phyloP scores from a whole-genome alignment of 2,113 vertebrate species.

The Notarius quadriscutis region DNA sequence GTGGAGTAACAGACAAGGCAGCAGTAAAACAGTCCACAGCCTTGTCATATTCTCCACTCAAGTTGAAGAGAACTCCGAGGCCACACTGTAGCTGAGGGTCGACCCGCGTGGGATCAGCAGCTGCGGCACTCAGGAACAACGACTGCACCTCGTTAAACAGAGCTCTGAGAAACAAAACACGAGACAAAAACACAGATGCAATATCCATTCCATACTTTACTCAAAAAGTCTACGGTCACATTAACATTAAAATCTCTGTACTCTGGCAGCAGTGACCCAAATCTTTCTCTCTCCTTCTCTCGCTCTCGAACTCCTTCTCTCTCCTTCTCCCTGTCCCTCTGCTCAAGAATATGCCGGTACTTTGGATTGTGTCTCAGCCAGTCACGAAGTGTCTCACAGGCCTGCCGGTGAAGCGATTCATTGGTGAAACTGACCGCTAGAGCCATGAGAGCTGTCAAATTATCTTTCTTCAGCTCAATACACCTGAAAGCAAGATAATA shows the following conservation, averaged over 20 bases:
- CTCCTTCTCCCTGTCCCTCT: constrained; percentile 63
- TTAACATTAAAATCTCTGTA: constrained; percentile 70
- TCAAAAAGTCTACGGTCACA: neutral
- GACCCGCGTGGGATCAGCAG: constrained; percentile 79
- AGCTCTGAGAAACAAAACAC: constrained; percentile 69
- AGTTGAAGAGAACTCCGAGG: constrained; percentile 95
- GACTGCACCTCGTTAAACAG: constrained; percentile 90
- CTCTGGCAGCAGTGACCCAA: constrained; percentile 91
- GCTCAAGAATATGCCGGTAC: constrained; percentile 80
- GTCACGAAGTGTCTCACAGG: constrained; percentile 90
- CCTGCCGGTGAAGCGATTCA: constrained; percentile 94
- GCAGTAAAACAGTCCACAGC: constrained; percentile 96
- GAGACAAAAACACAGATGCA: neutral
- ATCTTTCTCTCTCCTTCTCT: constrained; percentile 77
- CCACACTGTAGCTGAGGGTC: constrained; percentile 97
- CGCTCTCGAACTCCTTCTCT: constrained; percentile 52
- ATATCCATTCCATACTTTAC: neutral
- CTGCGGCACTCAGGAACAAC: constrained; percentile 88
- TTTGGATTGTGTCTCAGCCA: constrained; percentile 89
- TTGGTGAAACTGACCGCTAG: constrained; percentile 97
- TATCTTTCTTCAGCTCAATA: constrained; percentile 92
- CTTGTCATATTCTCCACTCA: constrained; percentile 96
- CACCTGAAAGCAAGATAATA: constrained; percentile 73
- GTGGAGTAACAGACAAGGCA: constrained; percentile 86
- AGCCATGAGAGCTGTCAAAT: constrained; percentile 92